phyloP scores from a whole-genome alignment of 2,797 vertebrate species.

The Cirrhinus molitorella region DNA sequence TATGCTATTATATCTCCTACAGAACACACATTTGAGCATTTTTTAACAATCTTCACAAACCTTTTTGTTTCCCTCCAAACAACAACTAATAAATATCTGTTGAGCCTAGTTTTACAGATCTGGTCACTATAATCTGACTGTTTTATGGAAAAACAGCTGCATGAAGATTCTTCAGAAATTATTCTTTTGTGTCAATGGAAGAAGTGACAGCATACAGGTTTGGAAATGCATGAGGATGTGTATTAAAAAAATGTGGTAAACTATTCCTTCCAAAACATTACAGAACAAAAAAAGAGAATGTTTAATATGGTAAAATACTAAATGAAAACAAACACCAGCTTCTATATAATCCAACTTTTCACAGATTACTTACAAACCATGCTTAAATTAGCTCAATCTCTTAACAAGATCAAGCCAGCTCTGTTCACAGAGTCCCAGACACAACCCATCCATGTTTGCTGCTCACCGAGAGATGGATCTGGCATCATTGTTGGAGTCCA shows the following conservation, averaged over 20 bases:
- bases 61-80: too few species aligned
- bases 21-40: too few species aligned
- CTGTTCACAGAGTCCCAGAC: background rate
- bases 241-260: background rate
- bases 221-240: background rate
- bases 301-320: background rate
- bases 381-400: slow-evolving; percentile 11
- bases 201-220: background rate
- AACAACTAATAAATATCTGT: too few species aligned
- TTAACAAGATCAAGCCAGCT: background rate
- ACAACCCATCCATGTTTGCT: background rate
- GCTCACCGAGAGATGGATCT: slow-evolving; percentile 65
- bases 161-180: too few species aligned
- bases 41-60: too few species aligned
- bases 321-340: background rate
- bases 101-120: too few species aligned
- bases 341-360: background rate
- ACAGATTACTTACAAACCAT: background rate
- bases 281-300: background rate
- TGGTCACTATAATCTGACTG: too few species aligned
- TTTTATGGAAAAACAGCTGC: too few species aligned
- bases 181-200: too few species aligned
- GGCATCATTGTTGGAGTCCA: slow-evolving; percentile 81
- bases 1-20: too few species aligned
- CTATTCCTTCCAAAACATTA: background rate